Base-by-base conservation (phyloP, 2,888 invertebrate species). In the Prostheceraeus crozeri region DNA sequence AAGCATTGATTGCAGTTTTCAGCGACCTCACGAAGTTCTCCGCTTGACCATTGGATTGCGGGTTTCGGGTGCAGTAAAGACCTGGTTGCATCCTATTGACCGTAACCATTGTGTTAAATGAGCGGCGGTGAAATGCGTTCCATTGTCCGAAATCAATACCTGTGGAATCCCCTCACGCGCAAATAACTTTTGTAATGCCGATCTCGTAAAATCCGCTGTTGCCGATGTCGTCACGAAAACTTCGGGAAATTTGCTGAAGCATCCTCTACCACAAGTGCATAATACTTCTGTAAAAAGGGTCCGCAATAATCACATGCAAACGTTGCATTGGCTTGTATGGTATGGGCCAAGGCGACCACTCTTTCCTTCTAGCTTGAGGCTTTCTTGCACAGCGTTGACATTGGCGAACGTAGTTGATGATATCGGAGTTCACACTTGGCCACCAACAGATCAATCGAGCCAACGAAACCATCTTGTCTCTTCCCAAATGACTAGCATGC, bases 251-350 rank as follows among this genome's bases (percentile, higher is more conserved):
- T 40, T 40, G 40, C 14, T 16, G 19, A 40, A 4, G 40, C n/a
- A 40, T 40, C 40, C 19, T 16, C n/a, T 40, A 40, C 40, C 40
- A 40, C 40, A 16, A 40, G 19, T n/a, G 40, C 40, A 14, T 19
- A 40, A 40, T 40, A 40, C 40, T 40, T 40, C 14, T 19, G 4
- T 40, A 40, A n/a, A n/a, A 40, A 40, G 6, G 40, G 14, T 19
- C 40, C 40, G 19, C n/a, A 40, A 4, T 40, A 40, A 19, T 40
- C 40, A 40, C 19, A 19, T 40, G 40, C 40, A 40, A 14, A 16
- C 40, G n/a, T 40, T 40, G 40, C 40, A 40, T 40, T 14, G 40
- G 40, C 19, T 40, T 40, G n/a, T 40, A n/a, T 40, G 40, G n/a
- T 14, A 40, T 14, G n/a, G 40, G 40, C 40, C 40, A 40, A 19